Percentiles rank a stretch among this genome's conserved stretches.
Evolutionary conservation across 1,140 invertebrate genomes (phyloP).

Genomic region (Chlorops oryzae): DNA sequence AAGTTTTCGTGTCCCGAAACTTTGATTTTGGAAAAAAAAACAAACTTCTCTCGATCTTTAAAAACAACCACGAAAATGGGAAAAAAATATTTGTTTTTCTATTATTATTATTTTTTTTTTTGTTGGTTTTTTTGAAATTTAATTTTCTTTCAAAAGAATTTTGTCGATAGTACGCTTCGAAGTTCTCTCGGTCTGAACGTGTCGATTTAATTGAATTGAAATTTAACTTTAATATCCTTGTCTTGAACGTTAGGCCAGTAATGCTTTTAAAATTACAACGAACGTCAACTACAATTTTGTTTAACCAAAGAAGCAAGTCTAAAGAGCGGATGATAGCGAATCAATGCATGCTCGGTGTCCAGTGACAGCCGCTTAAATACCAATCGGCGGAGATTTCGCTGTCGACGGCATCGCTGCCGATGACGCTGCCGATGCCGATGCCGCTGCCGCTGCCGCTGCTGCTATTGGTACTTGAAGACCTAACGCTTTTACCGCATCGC

Average conservation of each 20-base stretch:
- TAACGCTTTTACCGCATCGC: too few species aligned
- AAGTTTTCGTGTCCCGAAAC: too few species aligned
- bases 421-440: background rate
- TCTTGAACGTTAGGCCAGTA: constrained; percentile 5
- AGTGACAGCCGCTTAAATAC: constrained; percentile 45
- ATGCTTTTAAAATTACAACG: constrained; percentile 47
- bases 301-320: constrained; percentile 39
- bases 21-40: too few species aligned
- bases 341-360: constrained; percentile 44
- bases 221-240: constrained; percentile 14
- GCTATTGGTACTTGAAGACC: too few species aligned
- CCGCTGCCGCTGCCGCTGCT: background rate
- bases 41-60: too few species aligned
- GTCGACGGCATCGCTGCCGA: background rate
- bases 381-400: constrained; percentile 15
- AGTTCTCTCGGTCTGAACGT: background rate
- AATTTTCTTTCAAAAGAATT: constrained; percentile 7
- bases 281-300: constrained; percentile 44
- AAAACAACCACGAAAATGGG: too few species aligned
- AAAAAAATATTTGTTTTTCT: background rate
- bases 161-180: background rate
- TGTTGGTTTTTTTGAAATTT: background rate
- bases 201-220: too few species aligned
- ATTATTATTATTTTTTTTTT: constrained; percentile 3
- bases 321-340: constrained; percentile 48